phyloP scores from a whole-genome alignment of 2,797 vertebrate species.

The Cossypha heuglini region DNA sequence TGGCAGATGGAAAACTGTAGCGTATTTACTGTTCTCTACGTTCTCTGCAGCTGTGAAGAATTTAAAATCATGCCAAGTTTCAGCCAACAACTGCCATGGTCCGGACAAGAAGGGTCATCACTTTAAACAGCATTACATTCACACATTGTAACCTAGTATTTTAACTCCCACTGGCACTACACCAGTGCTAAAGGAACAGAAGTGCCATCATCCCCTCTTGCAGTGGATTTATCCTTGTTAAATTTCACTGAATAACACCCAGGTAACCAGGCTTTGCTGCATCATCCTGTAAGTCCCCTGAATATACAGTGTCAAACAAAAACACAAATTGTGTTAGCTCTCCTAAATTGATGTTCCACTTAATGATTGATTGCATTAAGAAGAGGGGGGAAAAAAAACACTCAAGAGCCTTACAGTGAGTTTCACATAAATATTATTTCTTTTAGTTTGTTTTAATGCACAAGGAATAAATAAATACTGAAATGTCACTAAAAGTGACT shows the following conservation, averaged over 20 bases:
- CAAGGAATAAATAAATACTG: not conserved
- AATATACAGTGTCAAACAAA: not conserved
- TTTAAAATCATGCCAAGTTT: not conserved
- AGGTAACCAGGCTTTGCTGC: not conserved
- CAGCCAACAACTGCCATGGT: not conserved
- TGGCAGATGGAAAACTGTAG: not conserved
- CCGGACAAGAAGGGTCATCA: not conserved
- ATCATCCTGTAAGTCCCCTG: not conserved
- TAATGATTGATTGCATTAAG: not conserved
- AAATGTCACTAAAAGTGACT: not conserved
- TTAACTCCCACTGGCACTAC: not conserved
- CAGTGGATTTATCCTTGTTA: not conserved
- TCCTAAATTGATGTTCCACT: not conserved
- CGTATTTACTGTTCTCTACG: not conserved
- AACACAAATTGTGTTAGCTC: not conserved
- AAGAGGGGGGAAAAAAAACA: not conserved
- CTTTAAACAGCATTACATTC: not conserved
- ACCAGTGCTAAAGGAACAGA: not conserved
- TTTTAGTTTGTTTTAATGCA: not conserved
- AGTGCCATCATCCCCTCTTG: too few species aligned
- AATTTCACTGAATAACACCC: not conserved
- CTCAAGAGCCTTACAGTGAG: not conserved
- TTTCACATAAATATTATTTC: not conserved
- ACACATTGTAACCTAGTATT: not conserved
- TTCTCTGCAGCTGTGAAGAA: not conserved